Base-by-base conservation (phyloP, 2,797 vertebrate genomes). In the Microcaecilia unicolor region DNA sequence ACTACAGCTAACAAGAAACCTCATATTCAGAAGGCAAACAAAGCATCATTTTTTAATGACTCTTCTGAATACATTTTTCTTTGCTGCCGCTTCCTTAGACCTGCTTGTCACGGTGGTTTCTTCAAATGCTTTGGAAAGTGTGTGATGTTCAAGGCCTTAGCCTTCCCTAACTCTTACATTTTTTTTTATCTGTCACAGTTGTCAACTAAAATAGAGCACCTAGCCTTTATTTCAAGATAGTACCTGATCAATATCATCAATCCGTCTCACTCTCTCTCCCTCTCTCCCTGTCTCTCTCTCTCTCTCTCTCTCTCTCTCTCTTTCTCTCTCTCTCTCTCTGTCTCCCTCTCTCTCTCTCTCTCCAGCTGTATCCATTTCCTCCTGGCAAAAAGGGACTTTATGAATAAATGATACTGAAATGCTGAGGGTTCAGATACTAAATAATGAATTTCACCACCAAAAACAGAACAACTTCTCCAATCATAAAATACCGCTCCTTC, bases 361-460 rank as follows among this genome's bases (percentile, higher is more conserved):
- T 92, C 80, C 89, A 95, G 92, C 93, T 97, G 95, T 98, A 98
- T 97, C 92, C 92, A 97, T 98, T 98, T 98, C 93, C 95, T 98
- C 90, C 95, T 98, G 95, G 95, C 93, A 97, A 98, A 98, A 98
- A 97, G 93, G 92, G 95, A 98, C 93, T 98, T 97, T 98, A 98
- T 98, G 93, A 98, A 98, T 98, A 98, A 98, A 97, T 98, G 95
- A 98, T 98, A 98, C 87, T 94, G 93, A 98, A 98, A 97, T 95
- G 93, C 95, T 98, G 93, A 98, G 96, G 95, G 93, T 98, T 98
- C 95, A 98, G 92, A 98, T 98, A 98, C 95, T 98, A 98, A 98
- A 98, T 98, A 98, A 98, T 98, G 93, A 97, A 98, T 98, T 98
- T 98, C 95, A 97, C 93, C 93, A 97, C 95, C 95, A 96, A 98